These are phyloP conservation scores for Euclidia mi DNA, from an alignment of 2,888 invertebrate genomes.

Conservation along the genomic window DNA sequence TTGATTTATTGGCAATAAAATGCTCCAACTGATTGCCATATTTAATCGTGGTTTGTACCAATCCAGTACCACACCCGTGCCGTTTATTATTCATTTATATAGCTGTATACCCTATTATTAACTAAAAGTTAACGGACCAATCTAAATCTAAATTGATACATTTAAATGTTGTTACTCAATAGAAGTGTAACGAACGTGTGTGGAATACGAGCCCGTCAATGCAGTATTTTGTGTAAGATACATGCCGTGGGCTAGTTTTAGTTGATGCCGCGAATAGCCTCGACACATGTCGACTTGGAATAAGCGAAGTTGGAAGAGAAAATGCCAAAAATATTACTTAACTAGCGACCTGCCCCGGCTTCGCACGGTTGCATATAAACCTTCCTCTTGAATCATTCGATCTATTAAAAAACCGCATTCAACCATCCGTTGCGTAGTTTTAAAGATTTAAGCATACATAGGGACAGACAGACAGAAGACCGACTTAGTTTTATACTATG, in stretches of 20 bases:
- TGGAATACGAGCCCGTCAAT: background rate
- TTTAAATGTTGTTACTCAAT: background rate
- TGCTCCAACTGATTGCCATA: too few relatives aligned
- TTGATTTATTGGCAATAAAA: too few relatives aligned
- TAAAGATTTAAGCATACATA: too few relatives aligned
- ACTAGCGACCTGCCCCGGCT: too few relatives aligned
- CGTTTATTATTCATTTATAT: background rate
- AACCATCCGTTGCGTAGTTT: too few relatives aligned
- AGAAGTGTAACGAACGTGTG: background rate
- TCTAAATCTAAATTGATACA: conserved; percentile 9
- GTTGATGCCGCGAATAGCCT: conserved; percentile 42
- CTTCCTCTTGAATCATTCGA: too few relatives aligned
- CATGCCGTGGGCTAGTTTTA: conserved; percentile 29
- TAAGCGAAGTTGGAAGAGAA: conserved; percentile 8
- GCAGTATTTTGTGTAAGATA: conserved; percentile 20
- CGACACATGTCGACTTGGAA: conserved; percentile 27
- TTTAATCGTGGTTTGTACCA: too few relatives aligned
- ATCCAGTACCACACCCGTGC: background rate
- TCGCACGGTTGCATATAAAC: too few relatives aligned
- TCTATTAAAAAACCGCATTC: too few relatives aligned
- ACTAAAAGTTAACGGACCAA: conserved; percentile 7
- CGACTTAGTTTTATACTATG: too few relatives aligned
- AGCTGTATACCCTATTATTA: background rate
- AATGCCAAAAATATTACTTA: too few relatives aligned
- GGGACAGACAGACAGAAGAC: too few relatives aligned